Base-by-base conservation (phyloP, 2,888 invertebrate species). In the Stenodema calcarata region DNA sequence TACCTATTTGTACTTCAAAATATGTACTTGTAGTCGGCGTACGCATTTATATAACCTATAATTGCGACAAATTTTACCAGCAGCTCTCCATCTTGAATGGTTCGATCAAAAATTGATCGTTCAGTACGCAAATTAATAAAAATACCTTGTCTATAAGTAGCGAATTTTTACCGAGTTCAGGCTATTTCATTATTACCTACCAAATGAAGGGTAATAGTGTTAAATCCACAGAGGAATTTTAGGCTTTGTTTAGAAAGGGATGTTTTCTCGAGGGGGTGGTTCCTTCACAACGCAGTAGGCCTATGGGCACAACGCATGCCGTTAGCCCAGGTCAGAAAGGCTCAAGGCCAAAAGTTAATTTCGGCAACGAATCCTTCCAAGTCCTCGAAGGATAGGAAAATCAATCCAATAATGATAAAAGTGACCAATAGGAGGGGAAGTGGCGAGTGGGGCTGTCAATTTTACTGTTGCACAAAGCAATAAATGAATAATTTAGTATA, bases 311-410 rank as follows among this genome's bases (percentile, higher is more conserved):
- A 6, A 42, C 42, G 44, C 47, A 78, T 78, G 78, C 44, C 78
- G 78, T 78, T 78, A 14, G 44, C 44, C 78, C 78, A 78, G 78
- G 78, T 78, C 78, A 78, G 78, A 78, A 44, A 47, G 18, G 16
- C 73, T 14, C 73, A 73, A 73, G 73, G 73, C 11, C 73, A 18
- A 14, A 35, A n/a, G 73, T 35, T 73, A 73, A 73, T 35, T 73
- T 73, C 18, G 35, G 73, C 35, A 73, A 3, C 16, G 73, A 62
- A 62, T 62, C 62, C 23, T 23, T 62, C 27, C 62, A 62, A 62
- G 62, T 62, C 18, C 62, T 23, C 18, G 23, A 6, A 23, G 62
- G 62, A 23, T 4, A 9, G 62, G 23, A 23, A 54, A 62, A 62
- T 62, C 62, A 62, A 62, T 62, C 62, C 62, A 62, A 23, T 62